phyloP scores from a whole-genome alignment of 2,113 vertebrate species.

The Myanophis thanlyinensis region DNA sequence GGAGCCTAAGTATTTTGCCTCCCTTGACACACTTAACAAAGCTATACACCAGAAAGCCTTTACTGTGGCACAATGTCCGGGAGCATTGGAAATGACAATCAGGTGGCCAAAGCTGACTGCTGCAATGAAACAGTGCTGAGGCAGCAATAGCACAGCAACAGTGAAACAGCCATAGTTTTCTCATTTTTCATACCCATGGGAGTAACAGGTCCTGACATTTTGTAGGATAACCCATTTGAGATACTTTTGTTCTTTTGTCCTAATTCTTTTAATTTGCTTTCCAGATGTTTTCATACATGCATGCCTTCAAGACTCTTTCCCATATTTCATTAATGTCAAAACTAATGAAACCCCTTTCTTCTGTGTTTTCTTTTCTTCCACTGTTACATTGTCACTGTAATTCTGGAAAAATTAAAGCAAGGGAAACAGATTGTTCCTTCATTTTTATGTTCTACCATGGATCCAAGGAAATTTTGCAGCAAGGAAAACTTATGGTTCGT shows the following conservation, averaged over 20 bases:
- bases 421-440: not conserved
- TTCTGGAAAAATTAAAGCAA: not conserved
- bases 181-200: too few species aligned
- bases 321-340: not conserved
- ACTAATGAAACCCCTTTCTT: not conserved
- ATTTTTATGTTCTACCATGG: not conserved
- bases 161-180: too few species aligned
- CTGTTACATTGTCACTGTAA: not conserved
- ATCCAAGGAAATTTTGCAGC: not conserved
- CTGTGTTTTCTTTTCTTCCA: not conserved
- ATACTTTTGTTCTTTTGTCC: not conserved
- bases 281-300: not conserved
- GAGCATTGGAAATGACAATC: too few species aligned
- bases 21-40: too few species aligned
- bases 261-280: not conserved
- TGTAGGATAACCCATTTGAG: too few species aligned
- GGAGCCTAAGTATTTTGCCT: too few species aligned
- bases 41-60: too few species aligned
- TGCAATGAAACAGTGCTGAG: too few species aligned
- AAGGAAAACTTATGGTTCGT: not conserved
- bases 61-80: too few species aligned
- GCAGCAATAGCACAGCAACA: too few species aligned
- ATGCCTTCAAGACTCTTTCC: not conserved
- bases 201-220: too few species aligned
- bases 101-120: too few species aligned